phyloP scores from a whole-genome alignment of 2,888 invertebrate species.

The Stegophylla sp. region DNA sequence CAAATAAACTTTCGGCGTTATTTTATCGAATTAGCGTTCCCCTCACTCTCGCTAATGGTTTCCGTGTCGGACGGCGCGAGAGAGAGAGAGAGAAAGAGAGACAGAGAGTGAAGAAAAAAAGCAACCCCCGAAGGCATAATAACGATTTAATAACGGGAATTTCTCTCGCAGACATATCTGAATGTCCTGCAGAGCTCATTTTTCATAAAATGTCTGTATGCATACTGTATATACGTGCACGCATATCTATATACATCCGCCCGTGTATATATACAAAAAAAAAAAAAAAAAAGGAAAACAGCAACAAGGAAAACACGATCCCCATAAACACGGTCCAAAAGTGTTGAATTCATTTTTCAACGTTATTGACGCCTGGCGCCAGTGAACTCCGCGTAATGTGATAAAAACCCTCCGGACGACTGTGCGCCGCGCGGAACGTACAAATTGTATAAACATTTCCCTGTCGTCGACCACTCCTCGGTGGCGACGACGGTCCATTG shows the following conservation, averaged over 20 bases:
- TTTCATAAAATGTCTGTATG: constrained; percentile 42
- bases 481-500: not conserved
- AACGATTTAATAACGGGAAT: constrained; percentile 56
- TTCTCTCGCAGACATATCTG: constrained; percentile 35
- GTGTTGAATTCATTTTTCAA: constrained; percentile 59
- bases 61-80: constrained; percentile 22
- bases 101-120: too few relatives aligned
- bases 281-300: constrained; percentile 34
- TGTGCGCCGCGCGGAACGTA: constrained; percentile 29
- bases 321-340: constrained; percentile 57
- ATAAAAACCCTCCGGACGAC: constrained; percentile 59
- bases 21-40: constrained; percentile 51
- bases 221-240: not conserved
- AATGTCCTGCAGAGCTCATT: constrained; percentile 50
- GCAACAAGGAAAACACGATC: constrained; percentile 54
- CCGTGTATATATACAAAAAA: not conserved
- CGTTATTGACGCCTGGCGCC: constrained; percentile 59
- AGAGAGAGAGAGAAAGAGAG: too few relatives aligned
- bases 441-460: constrained; percentile 59
- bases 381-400: constrained; percentile 55
- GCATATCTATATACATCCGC: not conserved
- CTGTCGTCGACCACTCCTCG: not conserved
- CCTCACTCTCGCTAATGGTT: constrained; percentile 43
- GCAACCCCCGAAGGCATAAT: constrained; percentile 43
- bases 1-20: constrained; percentile 44